Evolutionary conservation across 2,888 invertebrate genomes (phyloP), one percentile per base, ranked within the genome.

Genomic region (Ochropleura plecta): DNA sequence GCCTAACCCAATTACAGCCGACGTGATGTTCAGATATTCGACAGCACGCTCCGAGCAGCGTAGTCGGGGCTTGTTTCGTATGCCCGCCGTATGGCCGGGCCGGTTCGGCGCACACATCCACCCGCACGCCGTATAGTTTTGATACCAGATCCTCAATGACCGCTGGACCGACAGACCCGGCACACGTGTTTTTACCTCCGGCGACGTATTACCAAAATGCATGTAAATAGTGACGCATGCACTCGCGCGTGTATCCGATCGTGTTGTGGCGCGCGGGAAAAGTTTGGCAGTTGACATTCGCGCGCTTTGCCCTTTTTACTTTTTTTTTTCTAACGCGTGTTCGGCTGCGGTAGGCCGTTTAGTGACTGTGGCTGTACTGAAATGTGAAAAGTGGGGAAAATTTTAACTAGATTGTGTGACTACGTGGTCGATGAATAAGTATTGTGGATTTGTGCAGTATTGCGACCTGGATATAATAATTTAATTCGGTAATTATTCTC

Each of bases 121-220:
- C 88, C 86, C 91, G 91, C 78, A 86, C 91, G 91, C 92, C 91
- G 93, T 94, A 93, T 94, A 94, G 93, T 93, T 93, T 92, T 93
- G 94, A 94, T 92, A 93, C 93, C 94, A 92, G 93, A 92, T 93
- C 93, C 94, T 97, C 97, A 97, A 97, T 97, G 97, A 97, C 97
- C 97, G 97, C 97, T 97, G 97, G 97, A 97, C 97, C 97, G 97
- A 96, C 96, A 94, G 95, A 93, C 96, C 92, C 95, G 95, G 93
- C 97, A 97, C 97, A 97, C 97, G 97, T 96, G 97, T 95, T 90
- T 90, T 88, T 88, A 90, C 90, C 89, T 88, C 87, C 85, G 87
- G 77, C 88, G 87, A 88, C 87, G 76, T 86, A 89, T 89, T 87
- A 89, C 92, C 92, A 90, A 93, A 94, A 95, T 93, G 94, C 94